Base-by-base conservation (phyloP, 2,113 vertebrate species). In the Atrichornis clamosus region DNA sequence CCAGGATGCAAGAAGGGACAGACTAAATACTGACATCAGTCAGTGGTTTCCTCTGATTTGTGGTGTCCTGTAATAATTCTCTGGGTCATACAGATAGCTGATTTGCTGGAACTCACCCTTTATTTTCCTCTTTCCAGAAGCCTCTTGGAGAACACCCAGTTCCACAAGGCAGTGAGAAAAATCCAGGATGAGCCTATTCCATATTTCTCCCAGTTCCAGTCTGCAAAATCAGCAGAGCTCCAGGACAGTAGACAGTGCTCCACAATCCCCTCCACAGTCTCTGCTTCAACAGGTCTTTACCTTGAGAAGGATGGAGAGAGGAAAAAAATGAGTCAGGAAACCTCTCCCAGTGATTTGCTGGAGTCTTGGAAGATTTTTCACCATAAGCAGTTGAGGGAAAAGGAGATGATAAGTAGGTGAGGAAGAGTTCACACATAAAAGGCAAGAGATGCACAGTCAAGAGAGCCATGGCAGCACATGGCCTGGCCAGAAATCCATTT, bases 141-240 rank as follows among this genome's bases (percentile, higher is more conserved):
- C 59, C 95, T 99, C 42, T 93, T 99, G 73, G 98, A 99, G 55
- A 98, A 99, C 23, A 84, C 95, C 49, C 93, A 96, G 80, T 99
- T 99, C 83, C 97, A 98, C 1, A 91, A 97, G 15, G 83, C 95
- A 39, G 89, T 99, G 79, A 42, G 65, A 39, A 95, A 95, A 68
- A 92, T 81, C 30, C 84, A 96, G 50, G 92, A 93, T 22, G 98
- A 98, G 33, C 97, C 98, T 32, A 89, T 97, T 28, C 97, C 98
- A 5, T 98, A 99, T 94, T 99, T 98, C 95, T 96, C 91, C 84
- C 98, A 98, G 92, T 95, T 98, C 49, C 83, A 37, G 65, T 90
- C 90, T 44, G 59, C 89, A 88, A 90, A 93, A 69, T 87, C 93
- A 7, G 64, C 87, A 88, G 95, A 52, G 59, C n/a, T 65, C n/a